Conservation (phyloP, 2,113 vertebrate species). For the Erythrolamprus reginae region DNA sequence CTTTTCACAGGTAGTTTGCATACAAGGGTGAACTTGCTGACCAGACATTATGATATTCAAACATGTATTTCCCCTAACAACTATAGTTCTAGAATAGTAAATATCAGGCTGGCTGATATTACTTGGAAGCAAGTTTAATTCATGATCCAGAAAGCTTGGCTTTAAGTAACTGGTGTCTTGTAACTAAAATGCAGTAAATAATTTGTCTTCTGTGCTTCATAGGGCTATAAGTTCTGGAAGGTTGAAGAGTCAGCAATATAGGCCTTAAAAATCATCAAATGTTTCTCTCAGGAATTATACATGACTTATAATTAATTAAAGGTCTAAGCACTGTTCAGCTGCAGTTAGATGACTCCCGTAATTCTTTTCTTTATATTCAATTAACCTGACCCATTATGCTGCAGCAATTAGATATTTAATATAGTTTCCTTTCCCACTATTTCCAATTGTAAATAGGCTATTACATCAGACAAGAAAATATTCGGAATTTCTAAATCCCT, state of each 20-base stretch:
- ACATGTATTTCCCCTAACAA: neutral
- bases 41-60: neutral
- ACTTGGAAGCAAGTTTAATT: neutral
- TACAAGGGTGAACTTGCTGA: neutral
- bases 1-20: neutral
- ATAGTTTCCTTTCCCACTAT: neutral
- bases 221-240: conserved; percentile 14
- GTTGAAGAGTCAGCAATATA: conserved; percentile 16
- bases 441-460: conserved; percentile 1
- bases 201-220: conserved; percentile 11
- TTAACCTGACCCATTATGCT: neutral
- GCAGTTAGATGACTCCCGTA: neutral
- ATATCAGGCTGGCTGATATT: neutral
- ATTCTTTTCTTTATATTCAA: neutral
- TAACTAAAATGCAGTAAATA: neutral
- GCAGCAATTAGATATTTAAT: neutral
- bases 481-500: neutral
- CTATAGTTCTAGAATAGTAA: neutral
- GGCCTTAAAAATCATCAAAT: conserved; percentile 10
- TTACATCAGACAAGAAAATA: conserved; percentile 22
- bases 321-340: neutral
- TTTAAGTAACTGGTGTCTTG: neutral
- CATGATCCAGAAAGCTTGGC: neutral
- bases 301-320: neutral
- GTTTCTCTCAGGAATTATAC: conserved; percentile 23